phyloP scores from a whole-genome alignment of 2,113 vertebrate genomes.

The Todiramphus saurophagus region DNA sequence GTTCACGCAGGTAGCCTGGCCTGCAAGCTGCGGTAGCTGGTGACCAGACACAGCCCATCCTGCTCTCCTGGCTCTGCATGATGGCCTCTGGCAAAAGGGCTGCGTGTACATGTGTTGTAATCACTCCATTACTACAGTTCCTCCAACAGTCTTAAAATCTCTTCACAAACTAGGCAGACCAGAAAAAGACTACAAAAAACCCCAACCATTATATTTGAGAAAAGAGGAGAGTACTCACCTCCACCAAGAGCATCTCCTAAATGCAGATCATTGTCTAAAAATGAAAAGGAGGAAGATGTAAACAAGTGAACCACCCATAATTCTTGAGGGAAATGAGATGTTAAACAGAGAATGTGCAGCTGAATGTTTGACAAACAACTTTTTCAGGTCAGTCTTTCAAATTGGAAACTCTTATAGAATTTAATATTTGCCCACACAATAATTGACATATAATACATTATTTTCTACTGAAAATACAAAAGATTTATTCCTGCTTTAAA shows the following conservation, averaged over 20 bases:
- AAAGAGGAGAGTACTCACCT: slow-evolving; percentile 22
- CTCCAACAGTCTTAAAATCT: not conserved
- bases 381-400: not conserved
- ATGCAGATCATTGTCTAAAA: slow-evolving; percentile 53
- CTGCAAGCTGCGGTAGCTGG: not conserved
- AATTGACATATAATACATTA: not conserved
- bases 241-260: slow-evolving; percentile 55
- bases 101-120: not conserved
- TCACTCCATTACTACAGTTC: not conserved
- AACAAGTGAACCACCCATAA: not conserved
- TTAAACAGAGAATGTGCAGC: not conserved
- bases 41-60: not conserved
- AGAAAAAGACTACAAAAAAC: not conserved
- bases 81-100: not conserved
- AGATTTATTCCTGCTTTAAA: not conserved
- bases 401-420: not conserved
- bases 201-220: not conserved
- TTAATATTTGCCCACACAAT: not conserved
- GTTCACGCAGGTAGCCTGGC: accelerated
- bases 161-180: not conserved
- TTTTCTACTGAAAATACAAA: not conserved
- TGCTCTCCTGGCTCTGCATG: not conserved
- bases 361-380: not conserved
- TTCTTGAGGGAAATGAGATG: not conserved
- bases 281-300: not conserved